Percentiles rank a stretch among this genome's conserved stretches.
phyloP scores from a whole-genome alignment of 1,140 invertebrate genomes.

The Caenorhabditis brenneri region DNA sequence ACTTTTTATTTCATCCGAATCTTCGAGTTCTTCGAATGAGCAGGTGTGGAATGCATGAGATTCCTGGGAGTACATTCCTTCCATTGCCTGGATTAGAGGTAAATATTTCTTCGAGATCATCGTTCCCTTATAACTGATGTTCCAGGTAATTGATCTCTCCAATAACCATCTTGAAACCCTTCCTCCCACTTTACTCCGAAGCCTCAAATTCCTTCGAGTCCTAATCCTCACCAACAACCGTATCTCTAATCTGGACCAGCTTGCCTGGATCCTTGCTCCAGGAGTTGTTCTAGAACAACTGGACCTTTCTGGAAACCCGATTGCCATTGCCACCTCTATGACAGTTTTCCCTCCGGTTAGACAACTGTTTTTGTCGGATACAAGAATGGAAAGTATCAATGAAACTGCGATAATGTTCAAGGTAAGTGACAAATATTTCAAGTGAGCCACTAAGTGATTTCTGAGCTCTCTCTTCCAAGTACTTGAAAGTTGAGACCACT shows the following conservation, averaged over 20 bases:
- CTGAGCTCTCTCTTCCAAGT: neutral
- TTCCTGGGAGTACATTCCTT: slow-evolving; percentile 28
- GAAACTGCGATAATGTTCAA: slow-evolving; percentile 29
- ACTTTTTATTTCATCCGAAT: slow-evolving; percentile 46
- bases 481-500: neutral
- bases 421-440: neutral
- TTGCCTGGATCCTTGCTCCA: slow-evolving; percentile 41
- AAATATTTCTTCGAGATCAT: too few species aligned
- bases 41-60: slow-evolving; percentile 24
- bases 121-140: neutral
- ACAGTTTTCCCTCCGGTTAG: slow-evolving; percentile 41
- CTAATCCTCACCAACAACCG: slow-evolving; percentile 49
- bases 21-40: slow-evolving; percentile 33
- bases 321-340: slow-evolving; percentile 45
- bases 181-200: slow-evolving; percentile 40
- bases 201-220: slow-evolving; percentile 46
- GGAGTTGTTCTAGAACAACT: slow-evolving; percentile 50
- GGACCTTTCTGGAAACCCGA: slow-evolving; percentile 50
- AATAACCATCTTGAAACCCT: slow-evolving; percentile 49
- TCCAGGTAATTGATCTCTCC: slow-evolving; percentile 26
- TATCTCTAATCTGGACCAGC: slow-evolving; percentile 40
- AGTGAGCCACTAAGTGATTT: too few species aligned
- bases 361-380: slow-evolving; percentile 51
- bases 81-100: slow-evolving; percentile 44
- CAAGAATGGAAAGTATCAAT: slow-evolving; percentile 49